A percentile compares a stretch with the other conserved stretches of the same genome.
Evolutionary conservation across 2,113 vertebrate species (phyloP).

Genomic region (Morphnarchus princeps): DNA sequence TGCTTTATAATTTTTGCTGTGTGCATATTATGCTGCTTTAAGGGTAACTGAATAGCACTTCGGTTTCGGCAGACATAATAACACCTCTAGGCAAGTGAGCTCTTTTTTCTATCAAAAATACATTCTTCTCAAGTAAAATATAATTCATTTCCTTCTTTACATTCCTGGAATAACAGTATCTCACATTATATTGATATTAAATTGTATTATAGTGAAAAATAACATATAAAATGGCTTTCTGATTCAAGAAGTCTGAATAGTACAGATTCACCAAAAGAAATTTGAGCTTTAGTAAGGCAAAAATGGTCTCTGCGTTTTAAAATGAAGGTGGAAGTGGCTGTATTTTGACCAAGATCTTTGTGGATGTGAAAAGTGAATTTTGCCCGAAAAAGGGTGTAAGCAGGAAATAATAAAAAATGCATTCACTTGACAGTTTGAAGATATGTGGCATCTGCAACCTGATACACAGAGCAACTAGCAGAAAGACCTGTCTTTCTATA

Average conservation of each 20-base stretch:
- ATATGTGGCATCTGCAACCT: background rate
- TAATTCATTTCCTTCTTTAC: background rate
- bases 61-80: constrained; percentile 18
- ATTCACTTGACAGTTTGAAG: background rate
- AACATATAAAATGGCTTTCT: background rate
- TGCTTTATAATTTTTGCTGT: constrained; percentile 21
- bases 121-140: background rate
- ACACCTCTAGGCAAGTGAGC: background rate
- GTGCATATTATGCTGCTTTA: constrained; percentile 2
- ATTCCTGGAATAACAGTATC: background rate
- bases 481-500: background rate
- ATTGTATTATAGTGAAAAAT: background rate
- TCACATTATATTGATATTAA: background rate
- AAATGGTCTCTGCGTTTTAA: background rate
- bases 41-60: constrained; percentile 13
- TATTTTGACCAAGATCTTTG: background rate
- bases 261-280: background rate
- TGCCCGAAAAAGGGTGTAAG: background rate
- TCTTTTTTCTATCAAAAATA: background rate
- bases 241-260: background rate
- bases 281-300: background rate
- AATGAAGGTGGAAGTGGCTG: background rate
- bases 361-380: background rate
- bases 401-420: background rate
- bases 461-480: background rate